Percentiles rank a stretch among this genome's conserved stretches.
Evolutionary conservation across 2,113 vertebrate species (phyloP).

Genomic region (Donacobius atricapilla): DNA sequence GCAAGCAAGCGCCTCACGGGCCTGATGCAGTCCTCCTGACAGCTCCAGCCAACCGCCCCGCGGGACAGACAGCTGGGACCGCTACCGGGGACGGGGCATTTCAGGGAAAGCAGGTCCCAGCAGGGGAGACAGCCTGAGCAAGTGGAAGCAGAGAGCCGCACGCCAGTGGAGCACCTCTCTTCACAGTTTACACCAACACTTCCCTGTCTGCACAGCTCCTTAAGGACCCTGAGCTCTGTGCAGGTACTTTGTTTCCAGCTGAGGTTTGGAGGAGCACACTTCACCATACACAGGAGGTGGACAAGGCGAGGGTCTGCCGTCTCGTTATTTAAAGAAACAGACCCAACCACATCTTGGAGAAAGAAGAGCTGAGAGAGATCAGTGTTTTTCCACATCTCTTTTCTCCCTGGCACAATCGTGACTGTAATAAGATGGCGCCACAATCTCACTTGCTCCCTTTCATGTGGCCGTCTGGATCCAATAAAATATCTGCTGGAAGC

Average conservation of each 20-base stretch:
- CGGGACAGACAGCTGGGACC: slow-evolving; percentile 32
- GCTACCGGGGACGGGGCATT: slow-evolving; percentile 26
- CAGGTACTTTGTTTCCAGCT: slow-evolving; percentile 6
- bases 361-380: slow-evolving; percentile 7
- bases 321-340: not conserved
- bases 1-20: slow-evolving; percentile 92
- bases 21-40: slow-evolving; percentile 98
- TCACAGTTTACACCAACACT: slow-evolving; percentile 37
- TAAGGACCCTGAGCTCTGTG: not conserved
- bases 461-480: not conserved
- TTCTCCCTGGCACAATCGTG: not conserved
- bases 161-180: not conserved
- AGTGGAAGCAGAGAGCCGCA: not conserved
- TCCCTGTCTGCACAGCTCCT: slow-evolving; percentile 46
- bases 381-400: slow-evolving; percentile 7
- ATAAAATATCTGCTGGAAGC: slow-evolving; percentile 13
- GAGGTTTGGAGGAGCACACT: not conserved
- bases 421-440: not conserved
- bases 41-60: not conserved
- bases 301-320: not conserved
- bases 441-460: not conserved
- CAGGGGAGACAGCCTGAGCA: slow-evolving; percentile 26
- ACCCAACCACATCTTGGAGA: not conserved
- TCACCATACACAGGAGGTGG: not conserved
- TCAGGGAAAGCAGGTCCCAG: slow-evolving; percentile 44